Conservation (phyloP, 2,797 vertebrate genomes). For the Schizopygopsis malacanthus region DNA sequence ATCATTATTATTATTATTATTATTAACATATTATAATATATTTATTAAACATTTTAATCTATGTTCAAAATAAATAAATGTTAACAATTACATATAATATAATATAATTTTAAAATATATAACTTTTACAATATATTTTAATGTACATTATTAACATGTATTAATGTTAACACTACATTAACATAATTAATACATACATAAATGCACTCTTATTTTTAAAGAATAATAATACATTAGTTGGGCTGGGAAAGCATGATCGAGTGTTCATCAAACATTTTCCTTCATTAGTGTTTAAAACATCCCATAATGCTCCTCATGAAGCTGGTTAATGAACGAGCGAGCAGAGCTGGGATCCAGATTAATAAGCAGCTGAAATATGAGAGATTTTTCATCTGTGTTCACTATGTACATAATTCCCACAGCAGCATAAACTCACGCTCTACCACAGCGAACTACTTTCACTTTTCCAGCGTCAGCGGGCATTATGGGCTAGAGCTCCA, state of each 20-base stretch:
- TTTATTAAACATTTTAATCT: neutral
- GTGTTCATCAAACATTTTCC: neutral
- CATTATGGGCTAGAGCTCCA: conserved; percentile 50
- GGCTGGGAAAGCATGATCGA: neutral
- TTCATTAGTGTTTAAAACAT: conserved; percentile 4
- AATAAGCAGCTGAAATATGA: too few relatives aligned
- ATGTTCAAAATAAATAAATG: too few relatives aligned
- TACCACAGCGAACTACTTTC: conserved; percentile 52
- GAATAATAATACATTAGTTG: neutral
- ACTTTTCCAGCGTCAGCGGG: conserved; percentile 35
- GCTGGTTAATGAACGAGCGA: neutral
- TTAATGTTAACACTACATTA: too few relatives aligned
- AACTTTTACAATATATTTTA: neutral
- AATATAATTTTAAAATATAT: neutral
- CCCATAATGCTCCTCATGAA: neutral
- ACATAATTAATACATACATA: too few relatives aligned
- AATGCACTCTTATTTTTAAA: neutral
- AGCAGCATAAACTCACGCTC: conserved; percentile 35
- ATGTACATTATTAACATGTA: neutral
- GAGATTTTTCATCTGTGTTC: neutral
- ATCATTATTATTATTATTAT: too few relatives aligned
- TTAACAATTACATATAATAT: too few relatives aligned
- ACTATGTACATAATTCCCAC: conserved; percentile 12
- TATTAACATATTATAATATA: too few relatives aligned
- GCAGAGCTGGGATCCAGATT: neutral